Percentiles rank a stretch among this genome's conserved stretches.
These are phyloP conservation scores for Batillaria attramentaria DNA, from an alignment of 1,140 invertebrate species.

Conservation along the genomic window DNA sequence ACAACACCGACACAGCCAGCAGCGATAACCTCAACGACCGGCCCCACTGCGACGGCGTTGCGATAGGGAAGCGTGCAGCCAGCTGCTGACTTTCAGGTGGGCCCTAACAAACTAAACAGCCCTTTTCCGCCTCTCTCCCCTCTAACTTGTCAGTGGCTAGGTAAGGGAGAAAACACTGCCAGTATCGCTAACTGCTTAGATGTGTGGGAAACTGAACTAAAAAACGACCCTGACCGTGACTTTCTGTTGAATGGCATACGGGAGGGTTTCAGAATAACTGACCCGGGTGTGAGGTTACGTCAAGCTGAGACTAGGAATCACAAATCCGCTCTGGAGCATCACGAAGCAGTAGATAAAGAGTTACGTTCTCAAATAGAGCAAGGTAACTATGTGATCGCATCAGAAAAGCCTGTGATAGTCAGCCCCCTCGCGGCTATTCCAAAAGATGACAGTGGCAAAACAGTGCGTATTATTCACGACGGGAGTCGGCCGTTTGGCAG, in stretches of 20 bases:
- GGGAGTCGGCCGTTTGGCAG: neutral
- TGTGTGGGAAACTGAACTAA: conserved; percentile 1
- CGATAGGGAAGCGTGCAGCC: neutral
- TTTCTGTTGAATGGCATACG: neutral
- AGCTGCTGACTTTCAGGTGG: neutral
- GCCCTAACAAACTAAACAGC: neutral
- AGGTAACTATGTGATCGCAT: neutral
- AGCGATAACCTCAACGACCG: neutral
- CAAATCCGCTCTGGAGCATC: neutral
- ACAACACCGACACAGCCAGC: neutral
- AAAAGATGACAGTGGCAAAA: neutral
- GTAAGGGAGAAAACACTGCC: neutral
- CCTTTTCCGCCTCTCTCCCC: neutral
- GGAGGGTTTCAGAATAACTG: neutral
- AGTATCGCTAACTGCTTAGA: neutral
- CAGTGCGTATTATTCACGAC: neutral
- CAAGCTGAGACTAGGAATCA: too few species aligned
- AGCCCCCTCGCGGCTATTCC: too few species aligned
- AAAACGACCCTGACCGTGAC: neutral
- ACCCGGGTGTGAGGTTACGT: too few species aligned
- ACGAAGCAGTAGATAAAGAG: too few species aligned
- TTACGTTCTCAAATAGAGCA: too few species aligned
- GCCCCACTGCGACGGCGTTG: too few species aligned
- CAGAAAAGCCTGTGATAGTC: neutral
- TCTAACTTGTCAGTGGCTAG: neutral